phyloP scores from a whole-genome alignment of 2,113 vertebrate genomes.

The Dascyllus trimaculatus region DNA sequence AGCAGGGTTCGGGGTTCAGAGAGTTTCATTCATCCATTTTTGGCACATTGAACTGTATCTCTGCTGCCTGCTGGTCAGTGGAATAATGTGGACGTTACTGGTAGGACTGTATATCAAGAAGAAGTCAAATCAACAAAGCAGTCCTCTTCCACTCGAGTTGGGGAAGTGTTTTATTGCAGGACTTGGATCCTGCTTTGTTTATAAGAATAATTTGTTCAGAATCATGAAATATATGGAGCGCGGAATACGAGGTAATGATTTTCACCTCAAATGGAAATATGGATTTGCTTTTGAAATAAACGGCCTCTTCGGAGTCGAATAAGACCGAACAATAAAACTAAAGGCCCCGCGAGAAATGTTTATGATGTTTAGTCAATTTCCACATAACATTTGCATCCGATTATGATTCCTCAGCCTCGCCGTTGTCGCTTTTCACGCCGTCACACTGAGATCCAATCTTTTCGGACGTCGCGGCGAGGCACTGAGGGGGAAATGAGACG shows the following conservation, averaged over 20 bases:
- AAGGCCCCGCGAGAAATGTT: conserved; percentile 29
- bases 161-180: conserved; percentile 18
- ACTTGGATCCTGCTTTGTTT: conserved; percentile 28
- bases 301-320: conserved; percentile 16
- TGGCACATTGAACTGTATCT: too few species aligned
- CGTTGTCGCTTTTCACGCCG: background rate
- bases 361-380: conserved; percentile 16
- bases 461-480: background rate
- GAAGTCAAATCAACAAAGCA: background rate
- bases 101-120: too few species aligned
- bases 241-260: conserved; percentile 49
- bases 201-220: conserved; percentile 35
- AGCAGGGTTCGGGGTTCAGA: too few species aligned
- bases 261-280: conserved; percentile 50
- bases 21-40: too few species aligned
- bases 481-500: background rate
- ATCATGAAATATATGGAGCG: conserved; percentile 37
- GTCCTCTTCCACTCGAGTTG: background rate
- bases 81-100: too few species aligned
- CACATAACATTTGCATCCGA: conserved; percentile 4
- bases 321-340: conserved; percentile 32
- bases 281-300: conserved; percentile 46
- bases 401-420: conserved; percentile 19
- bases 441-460: background rate
- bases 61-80: too few species aligned